Base-by-base conservation (phyloP, 2,888 invertebrate species). In the Orgyia antiqua region DNA sequence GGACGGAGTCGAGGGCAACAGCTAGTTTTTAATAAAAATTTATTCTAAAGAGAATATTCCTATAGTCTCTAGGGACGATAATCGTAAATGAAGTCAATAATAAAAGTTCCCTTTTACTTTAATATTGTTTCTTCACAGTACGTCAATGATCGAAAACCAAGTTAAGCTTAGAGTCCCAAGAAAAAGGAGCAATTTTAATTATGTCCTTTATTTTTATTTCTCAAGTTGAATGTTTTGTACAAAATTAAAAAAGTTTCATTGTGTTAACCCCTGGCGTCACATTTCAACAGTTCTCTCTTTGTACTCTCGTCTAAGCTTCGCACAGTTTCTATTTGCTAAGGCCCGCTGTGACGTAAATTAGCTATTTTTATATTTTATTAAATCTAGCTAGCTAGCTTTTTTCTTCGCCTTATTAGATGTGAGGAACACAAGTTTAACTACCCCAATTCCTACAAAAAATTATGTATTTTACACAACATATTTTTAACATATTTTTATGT, bases 201-300 rank as follows among this genome's bases (percentile, higher is more conserved):
- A 36, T 12, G 28, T 37, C 15, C 20, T 38, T 51, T 42, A 34
- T 43, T 40, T 51, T 49, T 35, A 36, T 44, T 42, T 39, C 36
- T 39, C 38, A 41, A 43, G 29, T 45, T 51, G 47, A 39, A 35
- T 51, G 51, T 51, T 51, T 54, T 42, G 39, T 51, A 36, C 51
- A 46, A 70, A 68, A 74, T 74, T 68, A 72, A 72, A 74, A 72
- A 74, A 74, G 69, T 74, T 72, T 55, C 48, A 47, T 55, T 61
- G 55, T 55, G 47, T 46, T 44, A 35, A 42, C 53, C 52, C 45
- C 41, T 8, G 45, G 57, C 58, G 51, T 55, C 62, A 64, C 59
- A 58, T 68, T 71, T 58, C 36, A 53, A 55, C 60, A 54, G 53
- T 48, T 6, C 49, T 31, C 47, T 44, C 43, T 58, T 51, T 42